Evolutionary conservation across 2,113 vertebrate species (phyloP), one percentile per base, ranked within the genome.

Genomic region (Rhynchopsitta pachyrhyncha): DNA sequence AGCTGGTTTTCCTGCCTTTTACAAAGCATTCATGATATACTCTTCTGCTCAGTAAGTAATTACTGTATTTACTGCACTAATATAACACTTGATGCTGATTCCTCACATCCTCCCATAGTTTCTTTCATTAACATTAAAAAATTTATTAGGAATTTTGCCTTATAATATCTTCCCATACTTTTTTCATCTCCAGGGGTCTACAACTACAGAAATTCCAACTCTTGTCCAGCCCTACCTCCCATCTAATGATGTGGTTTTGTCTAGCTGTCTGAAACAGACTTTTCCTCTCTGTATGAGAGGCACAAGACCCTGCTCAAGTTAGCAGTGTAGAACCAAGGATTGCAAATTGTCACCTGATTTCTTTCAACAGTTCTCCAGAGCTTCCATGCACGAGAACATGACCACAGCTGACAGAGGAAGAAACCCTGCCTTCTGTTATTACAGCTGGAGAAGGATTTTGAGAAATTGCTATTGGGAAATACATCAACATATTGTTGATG

Each of bases 401-500:
- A 70, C 13, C 31, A 64, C 71, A 71, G 52, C 42, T 63, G 59
- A 20, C 29, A 83, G 46, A 60, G 71, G 68, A 82, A 86, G 2
- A 7, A 96, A 70, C 53, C 59, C 73, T 97, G 93, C 83, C 93
- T 96, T 73, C 85, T 79, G 78, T 88, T 59, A 41, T 93, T 97
- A 96, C 74, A 97, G 87, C 89, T 91, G 85, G 89, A 96, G 96
- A 96, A 96, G 86, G 93, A 96, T 95, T 96, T 95, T 31, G 31
- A 92, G 86, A 93, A 97, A 96, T 93, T 93, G 64, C 91, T 95
- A 92, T 95, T 97, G 93, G 97, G 97, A 97, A 97, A 91, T 89
- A 66, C 62, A 94, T 93, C 85, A 96, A 68, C 86, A 79, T 84
- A 82, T 46, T 94, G 90, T 83, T 96, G 92, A 96, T 78, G 62